These are phyloP conservation scores for Chelon labrosus DNA, from an alignment of 2,797 vertebrate species.

Conservation along the genomic window DNA sequence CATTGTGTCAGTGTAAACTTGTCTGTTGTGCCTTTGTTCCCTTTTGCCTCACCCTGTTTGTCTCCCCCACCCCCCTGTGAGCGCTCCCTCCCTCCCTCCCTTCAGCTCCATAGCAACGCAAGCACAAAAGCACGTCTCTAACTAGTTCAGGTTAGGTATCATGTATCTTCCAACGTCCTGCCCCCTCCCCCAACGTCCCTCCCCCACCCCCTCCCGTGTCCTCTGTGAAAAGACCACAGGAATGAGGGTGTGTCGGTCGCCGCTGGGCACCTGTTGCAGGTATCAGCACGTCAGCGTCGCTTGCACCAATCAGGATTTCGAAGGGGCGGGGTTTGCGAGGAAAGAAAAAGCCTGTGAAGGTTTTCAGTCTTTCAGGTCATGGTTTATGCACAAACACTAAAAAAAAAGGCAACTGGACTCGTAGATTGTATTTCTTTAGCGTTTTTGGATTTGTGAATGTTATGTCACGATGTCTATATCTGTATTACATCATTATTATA, in stretches of 20 bases:
- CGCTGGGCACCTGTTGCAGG: slow-evolving; percentile 40
- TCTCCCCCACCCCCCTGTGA: background rate
- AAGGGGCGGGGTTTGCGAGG: background rate
- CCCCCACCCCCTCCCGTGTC: no score
- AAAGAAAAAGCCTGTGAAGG: background rate
- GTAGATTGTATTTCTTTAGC: no score
- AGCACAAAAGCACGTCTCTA: slow-evolving; percentile 62
- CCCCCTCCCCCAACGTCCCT: background rate
- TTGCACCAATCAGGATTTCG: slow-evolving; percentile 27
- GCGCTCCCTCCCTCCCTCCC: background rate
- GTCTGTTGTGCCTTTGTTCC: background rate
- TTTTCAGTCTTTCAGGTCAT: background rate
- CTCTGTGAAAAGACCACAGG: slow-evolving; percentile 43
- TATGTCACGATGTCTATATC: no score
- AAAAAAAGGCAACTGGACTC: background rate
- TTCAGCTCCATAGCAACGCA: slow-evolving; percentile 49
- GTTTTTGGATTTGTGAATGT: no score
- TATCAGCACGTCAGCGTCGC: slow-evolving; percentile 50
- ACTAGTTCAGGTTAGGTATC: slow-evolving; percentile 69
- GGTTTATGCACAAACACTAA: no score
- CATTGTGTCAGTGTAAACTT: background rate
- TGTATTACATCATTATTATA: no score
- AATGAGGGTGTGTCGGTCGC: slow-evolving; percentile 65
- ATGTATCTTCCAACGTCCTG: slow-evolving; percentile 39
- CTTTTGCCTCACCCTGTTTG: slow-evolving; percentile 27